Percentiles rank a stretch among this genome's conserved stretches.
Conservation (phyloP, 92 coral and sea anemone species). For the Zoanthus sansibaricus region DNA sequence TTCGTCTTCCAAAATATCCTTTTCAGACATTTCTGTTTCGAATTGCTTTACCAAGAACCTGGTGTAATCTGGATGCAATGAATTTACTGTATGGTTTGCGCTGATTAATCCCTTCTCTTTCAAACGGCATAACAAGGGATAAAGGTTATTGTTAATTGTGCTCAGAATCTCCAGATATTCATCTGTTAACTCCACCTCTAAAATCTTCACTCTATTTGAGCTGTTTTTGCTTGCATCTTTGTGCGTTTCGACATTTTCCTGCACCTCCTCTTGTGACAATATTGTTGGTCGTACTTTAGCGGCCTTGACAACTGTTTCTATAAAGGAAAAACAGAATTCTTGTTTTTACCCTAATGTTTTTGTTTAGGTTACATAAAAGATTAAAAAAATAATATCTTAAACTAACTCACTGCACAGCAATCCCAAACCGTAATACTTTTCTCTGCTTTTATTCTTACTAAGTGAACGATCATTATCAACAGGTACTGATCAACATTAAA, state of each 20-base stretch:
- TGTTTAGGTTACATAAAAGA: not conserved
- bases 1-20: slow-evolving; percentile 29
- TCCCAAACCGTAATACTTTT: no score
- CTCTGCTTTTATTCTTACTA: no score
- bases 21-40: slow-evolving; percentile 59
- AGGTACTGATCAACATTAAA: no score
- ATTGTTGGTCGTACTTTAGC: slow-evolving; percentile 80
- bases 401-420: not conserved
- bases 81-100: slow-evolving; percentile 42
- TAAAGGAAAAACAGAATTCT: not conserved
- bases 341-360: not conserved
- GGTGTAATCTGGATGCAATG: slow-evolving; percentile 81
- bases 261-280: slow-evolving; percentile 35
- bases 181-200: slow-evolving; percentile 62
- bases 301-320: slow-evolving; percentile 68
- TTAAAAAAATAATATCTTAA: not conserved
- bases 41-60: slow-evolving; percentile 87
- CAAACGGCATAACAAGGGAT: slow-evolving; percentile 74
- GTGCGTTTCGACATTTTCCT: not conserved
- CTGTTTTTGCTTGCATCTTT: not conserved
- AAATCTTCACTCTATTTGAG: slow-evolving; percentile 18
- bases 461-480: no score
- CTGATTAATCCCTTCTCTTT: slow-evolving; percentile 77
- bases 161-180: slow-evolving; percentile 77
- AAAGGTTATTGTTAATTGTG: slow-evolving; percentile 62